Base-by-base conservation (phyloP, 2,113 vertebrate species). In the Stictonetta naevosa region DNA sequence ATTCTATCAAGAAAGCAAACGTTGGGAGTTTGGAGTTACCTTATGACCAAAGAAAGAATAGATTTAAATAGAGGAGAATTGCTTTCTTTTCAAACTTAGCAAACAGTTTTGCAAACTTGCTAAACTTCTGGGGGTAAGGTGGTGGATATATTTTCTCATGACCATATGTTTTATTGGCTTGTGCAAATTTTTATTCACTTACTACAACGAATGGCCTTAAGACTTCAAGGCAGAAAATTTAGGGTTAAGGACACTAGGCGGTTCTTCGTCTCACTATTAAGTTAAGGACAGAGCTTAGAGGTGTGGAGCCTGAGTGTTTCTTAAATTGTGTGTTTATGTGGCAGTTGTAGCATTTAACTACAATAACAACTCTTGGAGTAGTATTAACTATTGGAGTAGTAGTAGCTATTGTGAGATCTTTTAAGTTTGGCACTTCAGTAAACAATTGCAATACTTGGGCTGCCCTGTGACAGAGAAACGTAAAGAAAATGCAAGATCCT, bases 151-250 rank as follows among this genome's bases (percentile, higher is more conserved):
- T 55, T 22, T 84, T 88, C 50, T 78, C 74, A 18, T 81, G 34
- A 42, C 42, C 4, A 0, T 9, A 7, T 23, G 14, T 33, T 90
- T 26, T 22, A 59, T 50, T 0, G 0, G 28, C 28, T 76, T 44
- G 4, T 79, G 42, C 38, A 22, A 48, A 4, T 22, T 22, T 52
- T 22, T 58, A 55, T 33, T 29, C 2, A 44, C 13, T 83, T 63
- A 6, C 1, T 63, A 13, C 8, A 74, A 68, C 75, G 81, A 72
- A 48, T 56, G 33, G 13, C 40, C 50, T 77, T 28, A 36, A 86
- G 53, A 75, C 34, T 91, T 78, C 10, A 50, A 22, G 88, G 22
- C 3, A 3, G 52, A 42, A 68, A 56, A 23, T 68, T 8, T 38
- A 69, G 46, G 63, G 46, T n/a, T 90, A 50, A 28, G 48, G 40